These are phyloP conservation scores for Aquatica leii DNA, from an alignment of 2,888 invertebrate genomes.

Conservation along the genomic window DNA sequence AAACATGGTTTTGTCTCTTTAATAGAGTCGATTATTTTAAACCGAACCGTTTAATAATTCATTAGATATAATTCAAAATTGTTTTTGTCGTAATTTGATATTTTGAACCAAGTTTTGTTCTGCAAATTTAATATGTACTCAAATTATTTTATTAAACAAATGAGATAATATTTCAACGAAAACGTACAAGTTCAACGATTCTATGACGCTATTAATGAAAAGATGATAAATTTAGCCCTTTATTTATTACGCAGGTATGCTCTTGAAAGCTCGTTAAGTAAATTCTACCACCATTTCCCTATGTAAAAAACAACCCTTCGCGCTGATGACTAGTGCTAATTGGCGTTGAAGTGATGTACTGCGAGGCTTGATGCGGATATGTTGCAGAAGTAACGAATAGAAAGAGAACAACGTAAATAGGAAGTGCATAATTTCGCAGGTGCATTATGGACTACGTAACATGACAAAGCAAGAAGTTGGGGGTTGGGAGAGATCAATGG, in stretches of 20 bases:
- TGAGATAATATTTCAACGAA: constrained; percentile 9
- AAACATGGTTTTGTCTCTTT: too few species aligned
- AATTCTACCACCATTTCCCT: constrained; percentile 15
- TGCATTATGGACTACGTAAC: constrained; percentile 30
- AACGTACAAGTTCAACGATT: not conserved
- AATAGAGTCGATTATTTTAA: too few species aligned
- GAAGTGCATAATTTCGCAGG: constrained; percentile 25
- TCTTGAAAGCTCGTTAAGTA: constrained; percentile 22
- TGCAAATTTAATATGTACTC: not conserved
- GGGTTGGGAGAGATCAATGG: constrained; percentile 44
- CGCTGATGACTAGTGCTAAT: constrained; percentile 3
- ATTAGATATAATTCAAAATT: too few species aligned
- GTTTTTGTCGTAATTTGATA: too few species aligned
- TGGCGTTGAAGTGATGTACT: constrained; percentile 11
- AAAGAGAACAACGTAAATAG: constrained; percentile 8
- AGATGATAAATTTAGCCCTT: constrained; percentile 6
- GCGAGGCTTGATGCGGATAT: constrained; percentile 7
- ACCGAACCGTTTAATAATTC: too few species aligned
- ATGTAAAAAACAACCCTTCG: constrained; percentile 14
- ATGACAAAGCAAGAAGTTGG: constrained; percentile 42
- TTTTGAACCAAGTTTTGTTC: too few species aligned
- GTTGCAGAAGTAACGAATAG: constrained; percentile 17
- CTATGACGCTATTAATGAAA: not conserved
- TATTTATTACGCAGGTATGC: constrained; percentile 16
- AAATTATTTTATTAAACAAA: constrained; percentile 5